Conservation (phyloP, 2,888 invertebrate genomes). For the Portevinia maculata region DNA sequence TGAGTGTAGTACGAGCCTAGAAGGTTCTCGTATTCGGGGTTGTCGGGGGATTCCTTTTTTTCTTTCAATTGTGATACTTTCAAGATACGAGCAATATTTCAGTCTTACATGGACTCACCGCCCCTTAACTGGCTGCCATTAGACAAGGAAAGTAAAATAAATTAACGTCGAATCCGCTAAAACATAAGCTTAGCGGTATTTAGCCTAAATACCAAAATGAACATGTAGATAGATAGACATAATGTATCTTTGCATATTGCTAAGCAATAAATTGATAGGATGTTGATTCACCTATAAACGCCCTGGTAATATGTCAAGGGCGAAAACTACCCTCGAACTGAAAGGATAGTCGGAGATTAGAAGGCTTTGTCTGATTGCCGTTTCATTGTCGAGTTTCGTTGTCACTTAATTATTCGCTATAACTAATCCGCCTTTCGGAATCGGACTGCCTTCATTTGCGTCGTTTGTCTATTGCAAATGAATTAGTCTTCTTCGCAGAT, state of each 20-base stretch:
- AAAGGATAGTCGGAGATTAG: conserved; percentile 6
- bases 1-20: not conserved
- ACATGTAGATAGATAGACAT: conserved; percentile 34
- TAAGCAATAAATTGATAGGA: conserved; percentile 53
- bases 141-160: conserved; percentile 28
- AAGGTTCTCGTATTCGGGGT: conserved; percentile 7
- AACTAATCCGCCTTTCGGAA: conserved; percentile 36
- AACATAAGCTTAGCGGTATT: conserved; percentile 33
- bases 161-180: conserved; percentile 43
- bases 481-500: not conserved
- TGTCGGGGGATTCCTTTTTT: conserved; percentile 31
- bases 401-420: conserved; percentile 27
- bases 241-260: conserved; percentile 35
- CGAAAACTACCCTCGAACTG: conserved; percentile 6
- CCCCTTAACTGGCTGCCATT: not conserved
- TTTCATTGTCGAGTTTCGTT: conserved; percentile 36
- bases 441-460: conserved; percentile 24
- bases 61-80: conserved; percentile 46
- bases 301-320: conserved; percentile 40
- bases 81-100: conserved; percentile 39
- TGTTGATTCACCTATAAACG: conserved; percentile 14
- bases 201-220: conserved; percentile 30
- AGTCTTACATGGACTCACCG: conserved; percentile 12
- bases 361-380: conserved; percentile 43
- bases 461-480: conserved; percentile 31